A percentile compares a stretch with the other conserved stretches of the same genome.
phyloP scores from a whole-genome alignment of 2,113 vertebrate genomes.

The Ceratotherium simum region DNA sequence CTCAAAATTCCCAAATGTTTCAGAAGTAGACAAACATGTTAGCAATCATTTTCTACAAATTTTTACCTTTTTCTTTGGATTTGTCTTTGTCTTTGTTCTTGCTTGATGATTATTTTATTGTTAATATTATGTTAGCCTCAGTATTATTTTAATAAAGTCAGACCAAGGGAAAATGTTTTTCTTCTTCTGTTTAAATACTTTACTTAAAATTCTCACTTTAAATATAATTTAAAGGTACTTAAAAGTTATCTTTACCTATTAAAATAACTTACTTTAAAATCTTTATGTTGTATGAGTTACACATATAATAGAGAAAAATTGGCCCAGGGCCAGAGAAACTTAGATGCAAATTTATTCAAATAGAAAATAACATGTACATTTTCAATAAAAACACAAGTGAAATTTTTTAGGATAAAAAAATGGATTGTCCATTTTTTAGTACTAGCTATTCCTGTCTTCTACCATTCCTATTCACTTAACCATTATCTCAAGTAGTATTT shows the following conservation, averaged over 20 bases:
- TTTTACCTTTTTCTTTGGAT: background rate
- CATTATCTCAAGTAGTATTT: background rate
- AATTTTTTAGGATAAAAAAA: background rate
- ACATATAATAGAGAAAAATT: background rate
- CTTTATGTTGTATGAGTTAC: background rate
- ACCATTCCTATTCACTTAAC: background rate
- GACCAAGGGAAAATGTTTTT: background rate
- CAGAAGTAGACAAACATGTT: background rate
- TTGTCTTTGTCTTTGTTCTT: background rate
- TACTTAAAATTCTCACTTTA: background rate
- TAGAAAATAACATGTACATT: background rate
- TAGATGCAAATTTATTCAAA: slow-evolving; percentile 18
- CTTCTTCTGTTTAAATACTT: background rate
- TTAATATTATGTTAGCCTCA: background rate
- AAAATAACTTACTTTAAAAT: background rate
- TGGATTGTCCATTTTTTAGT: background rate
- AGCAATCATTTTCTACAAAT: background rate
- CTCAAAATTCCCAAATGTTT: background rate
- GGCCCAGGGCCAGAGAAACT: background rate
- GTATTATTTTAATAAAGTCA: background rate
- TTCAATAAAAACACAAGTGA: background rate
- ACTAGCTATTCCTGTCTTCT: background rate
- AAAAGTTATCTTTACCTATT: background rate
- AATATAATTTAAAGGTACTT: background rate
- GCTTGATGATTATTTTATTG: background rate